Evolutionary conservation across 37 sponge, comb jelly and placozoan species (phyloP).

Genomic region (Geodia barretti): DNA sequence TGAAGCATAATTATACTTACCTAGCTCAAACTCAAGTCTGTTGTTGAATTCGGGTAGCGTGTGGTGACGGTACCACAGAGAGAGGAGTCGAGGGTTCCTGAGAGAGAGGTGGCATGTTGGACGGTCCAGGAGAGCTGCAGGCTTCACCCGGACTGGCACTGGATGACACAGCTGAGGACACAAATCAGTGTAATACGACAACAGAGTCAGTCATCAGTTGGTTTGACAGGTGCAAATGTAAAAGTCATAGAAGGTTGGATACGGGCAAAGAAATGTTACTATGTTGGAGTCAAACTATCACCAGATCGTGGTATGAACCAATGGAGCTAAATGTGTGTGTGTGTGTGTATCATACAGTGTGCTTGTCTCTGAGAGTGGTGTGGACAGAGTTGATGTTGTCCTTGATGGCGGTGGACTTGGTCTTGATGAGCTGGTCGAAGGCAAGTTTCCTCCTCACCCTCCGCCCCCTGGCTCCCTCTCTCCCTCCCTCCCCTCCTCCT

Average conservation of each 20-base stretch:
- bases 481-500: too few species aligned
- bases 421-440: slow-evolving; percentile 1
- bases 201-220: too few species aligned
- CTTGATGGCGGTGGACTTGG: not conserved
- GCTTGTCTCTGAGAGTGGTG: not conserved
- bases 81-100: not conserved
- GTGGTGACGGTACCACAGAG: not conserved
- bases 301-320: too few species aligned
- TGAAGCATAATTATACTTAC: too few species aligned
- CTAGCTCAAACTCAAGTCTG: not conserved
- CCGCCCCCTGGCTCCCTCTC: too few species aligned
- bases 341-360: too few species aligned
- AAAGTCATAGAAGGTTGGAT: too few species aligned
- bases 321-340: too few species aligned
- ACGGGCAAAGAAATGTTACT: too few species aligned
- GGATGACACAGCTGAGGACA: not conserved
- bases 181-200: not conserved
- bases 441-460: slow-evolving; percentile 2
- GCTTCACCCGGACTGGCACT: not conserved
- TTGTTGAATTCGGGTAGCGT: not conserved
- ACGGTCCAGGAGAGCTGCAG: not conserved
- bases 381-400: not conserved
- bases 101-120: not conserved
- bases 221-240: too few species aligned
- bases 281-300: not conserved